Evolutionary conservation across 2,113 vertebrate species (phyloP).

Genomic region (Peromyscus californicus): DNA sequence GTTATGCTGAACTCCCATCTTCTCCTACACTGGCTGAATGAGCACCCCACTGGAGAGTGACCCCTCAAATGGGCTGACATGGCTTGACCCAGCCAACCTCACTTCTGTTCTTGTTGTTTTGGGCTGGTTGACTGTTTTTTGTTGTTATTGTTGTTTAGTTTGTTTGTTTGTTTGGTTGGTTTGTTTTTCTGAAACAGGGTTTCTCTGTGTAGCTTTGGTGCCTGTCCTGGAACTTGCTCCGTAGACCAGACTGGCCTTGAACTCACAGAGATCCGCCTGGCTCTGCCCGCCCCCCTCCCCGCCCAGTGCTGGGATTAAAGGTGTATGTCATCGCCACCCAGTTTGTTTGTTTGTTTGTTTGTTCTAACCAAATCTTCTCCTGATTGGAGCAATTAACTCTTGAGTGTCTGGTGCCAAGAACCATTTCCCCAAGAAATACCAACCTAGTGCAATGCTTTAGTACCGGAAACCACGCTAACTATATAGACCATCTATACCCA

Average conservation of each 20-base stretch:
- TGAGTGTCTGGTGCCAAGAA: background rate
- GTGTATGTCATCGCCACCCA: too few relatives aligned
- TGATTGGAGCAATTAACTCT: background rate
- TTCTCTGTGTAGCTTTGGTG: too few relatives aligned
- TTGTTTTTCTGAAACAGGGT: too few relatives aligned
- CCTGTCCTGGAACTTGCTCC: too few relatives aligned
- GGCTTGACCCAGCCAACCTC: background rate
- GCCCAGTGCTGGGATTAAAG: too few relatives aligned
- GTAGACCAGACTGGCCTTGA: too few relatives aligned
- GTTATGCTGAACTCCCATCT: background rate
- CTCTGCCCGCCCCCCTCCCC: too few relatives aligned
- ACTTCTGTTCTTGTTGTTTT: background rate
- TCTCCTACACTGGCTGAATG: background rate
- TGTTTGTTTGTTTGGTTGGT: background rate
- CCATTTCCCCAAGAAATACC: background rate
- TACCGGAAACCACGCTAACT: background rate
- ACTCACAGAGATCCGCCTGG: too few relatives aligned
- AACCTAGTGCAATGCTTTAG: background rate
- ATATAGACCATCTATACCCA: background rate
- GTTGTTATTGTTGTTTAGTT: background rate
- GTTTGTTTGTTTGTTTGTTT: background rate
- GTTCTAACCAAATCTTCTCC: slow-evolving; percentile 12
- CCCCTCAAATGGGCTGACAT: background rate
- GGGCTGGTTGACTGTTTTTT: background rate
- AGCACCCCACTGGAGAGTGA: background rate